phyloP scores from a whole-genome alignment of 2,113 vertebrate genomes.

The Odobenus rosmarus region DNA sequence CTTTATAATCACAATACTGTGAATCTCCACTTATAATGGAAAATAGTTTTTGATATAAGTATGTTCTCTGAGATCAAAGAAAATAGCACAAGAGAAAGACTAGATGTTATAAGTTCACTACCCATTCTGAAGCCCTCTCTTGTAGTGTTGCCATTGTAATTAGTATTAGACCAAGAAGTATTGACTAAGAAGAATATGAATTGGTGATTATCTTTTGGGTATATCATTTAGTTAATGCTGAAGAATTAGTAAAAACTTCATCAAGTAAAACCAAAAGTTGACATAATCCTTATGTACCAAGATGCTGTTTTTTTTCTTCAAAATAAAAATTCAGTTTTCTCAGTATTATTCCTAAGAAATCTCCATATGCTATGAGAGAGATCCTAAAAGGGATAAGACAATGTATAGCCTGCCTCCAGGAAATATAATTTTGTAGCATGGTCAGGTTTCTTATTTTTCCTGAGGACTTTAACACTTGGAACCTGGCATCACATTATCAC shows the following conservation, averaged over 20 bases:
- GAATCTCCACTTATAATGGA: neutral
- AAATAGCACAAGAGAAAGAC: slow-evolving; percentile 23
- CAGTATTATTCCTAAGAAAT: neutral
- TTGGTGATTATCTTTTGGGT: slow-evolving; percentile 24
- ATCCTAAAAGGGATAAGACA: neutral
- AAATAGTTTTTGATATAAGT: slow-evolving; percentile 43
- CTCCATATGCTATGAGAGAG: neutral
- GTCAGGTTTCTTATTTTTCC: slow-evolving; percentile 32
- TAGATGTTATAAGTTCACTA: neutral
- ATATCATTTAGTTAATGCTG: slow-evolving; percentile 38
- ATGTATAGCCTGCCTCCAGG: neutral
- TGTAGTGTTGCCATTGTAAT: neutral
- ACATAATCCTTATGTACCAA: neutral
- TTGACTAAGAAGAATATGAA: slow-evolving; percentile 4
- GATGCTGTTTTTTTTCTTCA: neutral
- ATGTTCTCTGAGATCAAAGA: slow-evolving; percentile 23
- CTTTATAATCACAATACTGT: slow-evolving; percentile 35
- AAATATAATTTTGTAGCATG: slow-evolving; percentile 12
- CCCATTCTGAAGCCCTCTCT: neutral
- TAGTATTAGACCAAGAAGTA: neutral
- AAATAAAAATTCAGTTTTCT: slow-evolving; percentile 36
- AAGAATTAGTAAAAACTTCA: slow-evolving; percentile 31
- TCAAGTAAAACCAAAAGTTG: slow-evolving; percentile 11
- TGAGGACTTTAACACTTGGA: neutral
- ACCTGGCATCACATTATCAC: neutral